Evolutionary conservation across 1,140 invertebrate species (phyloP), one percentile per base, ranked within the genome.

Genomic region (Eriocheir sinensis): DNA sequence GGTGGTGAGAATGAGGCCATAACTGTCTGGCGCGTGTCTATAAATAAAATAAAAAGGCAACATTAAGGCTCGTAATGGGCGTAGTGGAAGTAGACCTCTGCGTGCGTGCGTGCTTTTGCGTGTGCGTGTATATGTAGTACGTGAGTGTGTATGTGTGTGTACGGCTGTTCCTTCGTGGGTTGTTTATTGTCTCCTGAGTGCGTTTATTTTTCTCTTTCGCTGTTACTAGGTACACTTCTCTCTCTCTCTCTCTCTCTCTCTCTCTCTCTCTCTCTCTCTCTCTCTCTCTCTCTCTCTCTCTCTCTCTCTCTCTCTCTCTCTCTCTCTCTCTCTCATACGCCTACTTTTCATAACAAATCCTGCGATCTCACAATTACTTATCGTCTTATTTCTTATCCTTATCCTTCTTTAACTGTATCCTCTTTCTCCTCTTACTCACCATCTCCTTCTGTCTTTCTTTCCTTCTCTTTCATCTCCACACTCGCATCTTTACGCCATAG

Each of bases 111-210:
- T 72, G 60, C n/a, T n/a, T 72, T 21, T 72, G 60, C n/a, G 60
- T 72, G 60, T 72, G 60, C n/a, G 60, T 72, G 60, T 72, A n/a
- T 72, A 0, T 72, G 60, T 72, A n/a, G 60, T 72, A n/a, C n/a
- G 60, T 72, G 60, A n/a, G 60, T 72, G 60, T 72, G 60, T 72
- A n/a, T 72, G 60, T 72, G 60, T 72, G 60, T 72, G 60, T 72
- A n/a, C n/a, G 60, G 27, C 21, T n/a, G 4, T 72, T 1, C n/a
- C 0, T 72, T 1, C n/a, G 17, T 72, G 60, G 8, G 0, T 6
- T 72, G 60, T 72, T 72, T 72, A 72, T n/a, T 72, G n/a, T n/a
- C n/a, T n/a, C n/a, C 60, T n/a, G 60, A 6, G 6, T 72, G 27
- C 21, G 9, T 8, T 60, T 8, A 27, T 60, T 72, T 72, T 72